A percentile compares a stretch with the other conserved stretches of the same genome.
Conservation (phyloP, 2,888 invertebrate genomes). For the Nymphalis polychloros region DNA sequence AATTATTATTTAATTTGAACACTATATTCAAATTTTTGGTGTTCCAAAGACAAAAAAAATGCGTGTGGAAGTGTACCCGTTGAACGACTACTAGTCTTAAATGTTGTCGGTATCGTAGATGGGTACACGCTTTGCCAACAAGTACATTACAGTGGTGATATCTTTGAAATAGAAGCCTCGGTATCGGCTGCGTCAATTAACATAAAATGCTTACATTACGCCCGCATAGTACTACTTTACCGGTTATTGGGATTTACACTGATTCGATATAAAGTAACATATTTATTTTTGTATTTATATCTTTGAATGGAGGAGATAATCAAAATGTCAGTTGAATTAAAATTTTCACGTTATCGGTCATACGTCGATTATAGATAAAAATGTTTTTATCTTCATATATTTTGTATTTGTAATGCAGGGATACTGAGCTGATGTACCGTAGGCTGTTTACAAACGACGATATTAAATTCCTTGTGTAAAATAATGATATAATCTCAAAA, state of each 20-base stretch:
- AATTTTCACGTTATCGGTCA: background rate
- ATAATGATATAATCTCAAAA: no score
- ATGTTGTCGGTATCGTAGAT: background rate
- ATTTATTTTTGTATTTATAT: slow-evolving; percentile 1
- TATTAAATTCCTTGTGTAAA: no score
- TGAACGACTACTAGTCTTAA: background rate
- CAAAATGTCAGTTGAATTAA: background rate
- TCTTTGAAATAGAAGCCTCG: slow-evolving; percentile 20
- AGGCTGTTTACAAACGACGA: no score
- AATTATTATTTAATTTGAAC: no score
- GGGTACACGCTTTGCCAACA: slow-evolving; percentile 4
- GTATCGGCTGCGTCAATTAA: slow-evolving; percentile 14
- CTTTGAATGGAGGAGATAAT: background rate
- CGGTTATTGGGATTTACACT: slow-evolving; percentile 6
- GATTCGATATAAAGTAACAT: slow-evolving; percentile 10
- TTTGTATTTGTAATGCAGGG: no score
- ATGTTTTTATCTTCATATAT: no score
- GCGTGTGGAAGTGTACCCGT: background rate
- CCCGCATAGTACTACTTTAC: slow-evolving; percentile 6
- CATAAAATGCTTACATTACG: slow-evolving; percentile 17
- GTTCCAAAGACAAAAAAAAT: no score
- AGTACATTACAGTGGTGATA: slow-evolving; percentile 20
- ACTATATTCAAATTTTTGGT: no score
- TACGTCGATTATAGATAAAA: background rate
- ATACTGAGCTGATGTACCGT: no score